Conservation (phyloP, 2,797 vertebrate genomes). For the Acridotheres tristis region DNA sequence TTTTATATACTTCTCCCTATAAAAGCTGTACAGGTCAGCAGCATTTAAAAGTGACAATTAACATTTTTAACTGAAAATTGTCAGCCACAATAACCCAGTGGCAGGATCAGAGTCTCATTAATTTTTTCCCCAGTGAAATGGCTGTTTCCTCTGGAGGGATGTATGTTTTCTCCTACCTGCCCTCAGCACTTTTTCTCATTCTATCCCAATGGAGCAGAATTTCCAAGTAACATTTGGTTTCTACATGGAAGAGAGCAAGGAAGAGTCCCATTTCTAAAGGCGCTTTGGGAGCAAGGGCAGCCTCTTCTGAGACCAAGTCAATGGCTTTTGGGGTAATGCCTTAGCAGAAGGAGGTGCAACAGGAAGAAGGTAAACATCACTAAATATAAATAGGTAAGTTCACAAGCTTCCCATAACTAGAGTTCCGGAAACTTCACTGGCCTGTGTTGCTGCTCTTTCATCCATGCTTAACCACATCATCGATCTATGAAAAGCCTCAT, state of each 20-base stretch:
- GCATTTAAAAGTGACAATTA: neutral
- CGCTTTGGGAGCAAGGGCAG: neutral
- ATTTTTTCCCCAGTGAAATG: neutral
- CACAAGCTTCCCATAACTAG: neutral
- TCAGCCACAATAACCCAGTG: accelerated
- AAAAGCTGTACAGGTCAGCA: neutral
- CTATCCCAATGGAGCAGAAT: neutral
- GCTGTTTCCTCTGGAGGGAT: accelerated
- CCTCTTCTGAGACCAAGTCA: neutral
- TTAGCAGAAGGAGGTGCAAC: neutral
- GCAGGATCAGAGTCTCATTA: accelerated
- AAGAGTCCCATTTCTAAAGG: neutral
- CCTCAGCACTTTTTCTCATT: neutral
- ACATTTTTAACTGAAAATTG: neutral
- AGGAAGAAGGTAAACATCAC: neutral
- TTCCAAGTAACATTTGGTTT: neutral
- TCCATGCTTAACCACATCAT: neutral
- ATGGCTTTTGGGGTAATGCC: neutral
- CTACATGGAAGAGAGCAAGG: accelerated
- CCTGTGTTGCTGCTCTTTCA: neutral
- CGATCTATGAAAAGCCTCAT: neutral
- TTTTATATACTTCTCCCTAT: neutral
- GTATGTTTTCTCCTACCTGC: accelerated
- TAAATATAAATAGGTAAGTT: neutral
- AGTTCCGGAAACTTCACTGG: neutral